Base-by-base conservation (phyloP, 2,113 vertebrate genomes). In the Pampusana beccarii region DNA sequence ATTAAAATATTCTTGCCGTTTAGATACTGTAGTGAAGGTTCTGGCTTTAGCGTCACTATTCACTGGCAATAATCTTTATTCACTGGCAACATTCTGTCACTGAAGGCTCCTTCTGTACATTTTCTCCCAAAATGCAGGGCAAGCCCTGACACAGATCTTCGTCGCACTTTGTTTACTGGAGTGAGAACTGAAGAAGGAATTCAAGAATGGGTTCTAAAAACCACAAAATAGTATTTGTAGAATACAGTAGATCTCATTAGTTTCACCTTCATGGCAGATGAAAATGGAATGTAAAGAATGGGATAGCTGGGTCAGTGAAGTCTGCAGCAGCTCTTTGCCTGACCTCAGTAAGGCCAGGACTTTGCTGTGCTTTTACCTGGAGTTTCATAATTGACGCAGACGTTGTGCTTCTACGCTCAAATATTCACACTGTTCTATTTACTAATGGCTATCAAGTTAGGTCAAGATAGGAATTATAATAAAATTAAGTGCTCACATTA, bases 381-480 rank as follows among this genome's bases (percentile, higher is more conserved):
- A 71, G 33, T 82, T 93, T 92, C 53, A n/a, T 79, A 87, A 81
- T 70, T 4, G 2, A 51, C 26, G 77, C 31, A 7, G 29, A 38
- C 48, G 9, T 34, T 83, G 53, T 67, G 53, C 60, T 84, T 65
- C 77, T 84, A 2, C 17, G 71, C 82, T 84, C 65, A 93, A 48
- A 91, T 82, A 80, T 82, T 77, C 77, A 79, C 54, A 12, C 13
- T 75, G 57, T 78, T 95, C 87, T 95, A 17, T 96, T 80, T 82
- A n/a, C 26, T 92, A 95, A 91, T 92, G 80, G 36, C 74, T 54
- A 24, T 77, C 19, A 88, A 93, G 89, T 86, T 95, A 92, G 95
- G 90, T 94, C 94, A 90, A 90, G 95, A 95, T 96, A 95, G 91
- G 86, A 92, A 72, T 91, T 93, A 89, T 16, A 94, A 96, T 96